Evolutionary conservation across 2,113 vertebrate genomes (phyloP).

Genomic region (Fregetta grallaria): DNA sequence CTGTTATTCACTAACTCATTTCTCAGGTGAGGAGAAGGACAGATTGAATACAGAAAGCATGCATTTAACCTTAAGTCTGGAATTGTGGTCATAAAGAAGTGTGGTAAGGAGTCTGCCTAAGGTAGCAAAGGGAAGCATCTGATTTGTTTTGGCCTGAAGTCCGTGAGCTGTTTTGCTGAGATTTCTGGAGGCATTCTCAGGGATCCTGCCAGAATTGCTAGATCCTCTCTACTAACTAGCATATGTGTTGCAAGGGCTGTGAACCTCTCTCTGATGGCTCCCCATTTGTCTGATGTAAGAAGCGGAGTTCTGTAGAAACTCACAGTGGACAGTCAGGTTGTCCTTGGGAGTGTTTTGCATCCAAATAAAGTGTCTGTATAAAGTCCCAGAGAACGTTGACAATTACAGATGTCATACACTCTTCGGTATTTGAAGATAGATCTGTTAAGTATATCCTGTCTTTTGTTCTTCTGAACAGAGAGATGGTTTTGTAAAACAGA

Average conservation of each 20-base stretch:
- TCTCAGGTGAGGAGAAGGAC: background rate
- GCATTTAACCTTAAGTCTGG: background rate
- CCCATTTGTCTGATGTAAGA: background rate
- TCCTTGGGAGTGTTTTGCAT: background rate
- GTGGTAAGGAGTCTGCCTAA: background rate
- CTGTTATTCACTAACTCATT: background rate
- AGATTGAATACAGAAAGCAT: background rate
- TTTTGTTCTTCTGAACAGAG: background rate
- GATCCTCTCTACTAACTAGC: background rate
- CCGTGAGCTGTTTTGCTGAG: background rate
- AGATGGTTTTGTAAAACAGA: background rate
- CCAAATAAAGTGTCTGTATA: background rate
- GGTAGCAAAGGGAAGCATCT: background rate
- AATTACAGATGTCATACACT: background rate
- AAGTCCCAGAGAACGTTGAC: background rate
- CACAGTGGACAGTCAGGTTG: background rate
- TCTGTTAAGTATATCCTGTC: background rate
- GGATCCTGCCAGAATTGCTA: background rate
- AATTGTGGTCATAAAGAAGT: background rate
- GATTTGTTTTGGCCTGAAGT: background rate
- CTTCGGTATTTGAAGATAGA: background rate
- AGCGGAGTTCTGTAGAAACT: rapidly evolving
- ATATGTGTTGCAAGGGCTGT: background rate
- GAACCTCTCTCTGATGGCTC: background rate
- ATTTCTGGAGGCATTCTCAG: background rate